phyloP scores from a whole-genome alignment of 2,888 invertebrate genomes.

The Drosophila falleni region DNA sequence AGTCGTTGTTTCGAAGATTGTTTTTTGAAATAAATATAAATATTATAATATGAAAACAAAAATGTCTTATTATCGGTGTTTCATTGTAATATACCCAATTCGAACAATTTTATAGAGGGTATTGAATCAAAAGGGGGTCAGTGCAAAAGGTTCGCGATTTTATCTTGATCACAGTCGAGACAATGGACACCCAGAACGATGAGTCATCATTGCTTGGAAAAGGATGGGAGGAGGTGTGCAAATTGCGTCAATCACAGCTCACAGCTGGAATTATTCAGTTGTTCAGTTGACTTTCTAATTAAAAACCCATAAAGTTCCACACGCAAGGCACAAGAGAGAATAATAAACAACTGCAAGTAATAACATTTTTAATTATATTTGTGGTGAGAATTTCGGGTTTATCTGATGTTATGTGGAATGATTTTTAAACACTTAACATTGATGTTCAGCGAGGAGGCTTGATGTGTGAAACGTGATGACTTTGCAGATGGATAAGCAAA shows the following conservation, averaged over 20 bases:
- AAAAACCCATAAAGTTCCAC: slow-evolving; percentile 52
- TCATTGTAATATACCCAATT: not conserved
- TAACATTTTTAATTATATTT: slow-evolving; percentile 60
- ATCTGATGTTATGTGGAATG: slow-evolving; percentile 50
- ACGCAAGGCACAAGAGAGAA: slow-evolving; percentile 52
- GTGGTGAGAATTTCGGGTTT: slow-evolving; percentile 51
- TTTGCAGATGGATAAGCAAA: slow-evolving; percentile 27
- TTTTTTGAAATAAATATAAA: not conserved
- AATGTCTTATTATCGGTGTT: not conserved
- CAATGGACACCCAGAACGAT: slow-evolving; percentile 30
- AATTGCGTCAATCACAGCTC: slow-evolving; percentile 55
- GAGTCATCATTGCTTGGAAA: slow-evolving; percentile 33
- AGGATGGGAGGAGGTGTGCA: not conserved
- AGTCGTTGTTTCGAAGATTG: too few species aligned
- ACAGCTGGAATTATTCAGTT: slow-evolving; percentile 50
- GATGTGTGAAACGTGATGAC: slow-evolving; percentile 45
- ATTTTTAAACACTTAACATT: slow-evolving; percentile 27
- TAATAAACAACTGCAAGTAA: slow-evolving; percentile 41
- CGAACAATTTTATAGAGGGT: not conserved
- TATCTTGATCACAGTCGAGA: slow-evolving; percentile 51
- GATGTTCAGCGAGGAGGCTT: slow-evolving; percentile 15
- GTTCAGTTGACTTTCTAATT: slow-evolving; percentile 56
- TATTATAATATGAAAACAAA: not conserved
- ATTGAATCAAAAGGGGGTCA: slow-evolving; percentile 9
- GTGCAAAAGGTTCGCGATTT: slow-evolving; percentile 16